Percentiles rank a stretch among this genome's conserved stretches.
phyloP scores from a whole-genome alignment of 2,113 vertebrate species.

The Entomyzon cyanotis region DNA sequence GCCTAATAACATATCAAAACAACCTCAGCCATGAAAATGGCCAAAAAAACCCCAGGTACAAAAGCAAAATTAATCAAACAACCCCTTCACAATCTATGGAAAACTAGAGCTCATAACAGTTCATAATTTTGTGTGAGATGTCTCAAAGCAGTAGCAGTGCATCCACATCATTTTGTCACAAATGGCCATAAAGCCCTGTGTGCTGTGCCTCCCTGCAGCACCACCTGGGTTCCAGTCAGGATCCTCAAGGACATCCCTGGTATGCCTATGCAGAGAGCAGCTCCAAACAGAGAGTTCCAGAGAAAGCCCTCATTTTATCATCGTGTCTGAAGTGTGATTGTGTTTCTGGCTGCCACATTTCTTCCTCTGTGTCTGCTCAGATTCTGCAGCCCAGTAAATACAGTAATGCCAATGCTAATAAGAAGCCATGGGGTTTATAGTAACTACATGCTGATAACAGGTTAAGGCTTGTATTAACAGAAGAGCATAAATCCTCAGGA shows the following conservation, averaged over 20 bases:
- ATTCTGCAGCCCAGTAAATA: background rate
- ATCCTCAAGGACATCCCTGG: too few species aligned
- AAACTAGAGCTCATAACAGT: background rate
- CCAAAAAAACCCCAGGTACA: fast-evolving
- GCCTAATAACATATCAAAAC: background rate
- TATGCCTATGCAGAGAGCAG: fast-evolving
- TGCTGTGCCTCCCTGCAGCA: background rate
- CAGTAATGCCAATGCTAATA: background rate
- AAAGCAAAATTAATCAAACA: background rate
- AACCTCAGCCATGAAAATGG: fast-evolving
- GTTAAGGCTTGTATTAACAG: background rate
- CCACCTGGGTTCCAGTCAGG: background rate
- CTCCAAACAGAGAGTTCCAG: fast-evolving
- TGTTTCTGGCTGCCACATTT: background rate
- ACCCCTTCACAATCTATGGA: fast-evolving
- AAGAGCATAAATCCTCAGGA: background rate
- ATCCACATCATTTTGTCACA: background rate
- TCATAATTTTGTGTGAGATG: background rate
- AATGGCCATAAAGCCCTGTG: background rate
- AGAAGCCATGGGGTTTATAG: background rate
- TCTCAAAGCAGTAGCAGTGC: background rate
- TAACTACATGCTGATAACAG: background rate
- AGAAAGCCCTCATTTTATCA: background rate
- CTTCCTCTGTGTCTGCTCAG: background rate
- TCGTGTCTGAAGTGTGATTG: background rate